These are phyloP conservation scores for Muscicapa adusta DNA, from an alignment of 2,113 vertebrate genomes.

Conservation along the genomic window DNA sequence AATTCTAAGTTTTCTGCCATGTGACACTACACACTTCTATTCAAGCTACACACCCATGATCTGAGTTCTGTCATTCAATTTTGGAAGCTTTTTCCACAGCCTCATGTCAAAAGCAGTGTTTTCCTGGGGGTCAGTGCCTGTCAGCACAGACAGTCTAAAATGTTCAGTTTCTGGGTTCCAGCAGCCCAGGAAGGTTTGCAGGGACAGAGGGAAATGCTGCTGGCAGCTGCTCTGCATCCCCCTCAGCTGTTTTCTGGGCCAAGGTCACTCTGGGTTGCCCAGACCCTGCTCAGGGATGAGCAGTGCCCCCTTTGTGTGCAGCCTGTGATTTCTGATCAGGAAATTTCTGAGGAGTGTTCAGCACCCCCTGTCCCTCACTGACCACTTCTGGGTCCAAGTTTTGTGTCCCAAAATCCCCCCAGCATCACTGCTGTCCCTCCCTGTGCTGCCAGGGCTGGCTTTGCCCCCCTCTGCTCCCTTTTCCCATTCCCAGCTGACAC, in stretches of 20 bases:
- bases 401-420: background rate
- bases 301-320: background rate
- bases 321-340: background rate
- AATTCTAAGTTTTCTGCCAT: no score
- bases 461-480: rapidly evolving
- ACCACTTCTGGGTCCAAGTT: background rate
- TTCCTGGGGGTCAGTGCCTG: no score
- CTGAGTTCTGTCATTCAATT: no score
- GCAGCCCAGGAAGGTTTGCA: background rate
- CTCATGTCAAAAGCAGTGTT: no score
- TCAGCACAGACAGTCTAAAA: no score
- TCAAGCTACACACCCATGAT: no score
- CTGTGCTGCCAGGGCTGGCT: background rate
- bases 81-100: no score
- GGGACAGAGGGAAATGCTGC: background rate
- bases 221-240: background rate
- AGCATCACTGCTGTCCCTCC: rapidly evolving
- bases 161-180: no score
- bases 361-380: background rate
- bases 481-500: background rate
- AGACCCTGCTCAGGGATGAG: background rate
- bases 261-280: background rate
- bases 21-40: no score
- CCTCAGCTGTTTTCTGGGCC: background rate
- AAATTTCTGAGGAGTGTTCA: background rate